phyloP scores from a whole-genome alignment of 2,888 invertebrate species.

The Drosophila kanekoi region DNA sequence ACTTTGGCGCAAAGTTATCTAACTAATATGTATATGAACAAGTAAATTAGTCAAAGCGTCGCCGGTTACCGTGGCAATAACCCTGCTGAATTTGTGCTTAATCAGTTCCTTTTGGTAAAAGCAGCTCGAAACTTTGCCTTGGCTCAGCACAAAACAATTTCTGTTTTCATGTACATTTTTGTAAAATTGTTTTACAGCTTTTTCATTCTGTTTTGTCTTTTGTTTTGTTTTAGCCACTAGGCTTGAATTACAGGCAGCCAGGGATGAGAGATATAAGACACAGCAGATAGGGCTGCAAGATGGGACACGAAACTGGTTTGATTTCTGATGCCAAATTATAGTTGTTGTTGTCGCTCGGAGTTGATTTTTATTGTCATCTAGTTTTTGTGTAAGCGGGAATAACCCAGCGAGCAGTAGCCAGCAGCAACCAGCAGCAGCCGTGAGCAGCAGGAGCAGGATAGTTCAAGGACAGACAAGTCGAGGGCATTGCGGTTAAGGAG shows the following conservation, averaged over 20 bases:
- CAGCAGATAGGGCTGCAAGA: constrained; percentile 12
- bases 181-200: constrained; percentile 31
- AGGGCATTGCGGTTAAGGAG: not conserved
- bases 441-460: constrained; percentile 36
- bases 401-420: constrained; percentile 20
- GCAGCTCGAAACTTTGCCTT: constrained; percentile 10
- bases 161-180: constrained; percentile 12
- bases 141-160: constrained; percentile 36
- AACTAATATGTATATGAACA: constrained; percentile 32
- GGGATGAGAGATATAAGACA: constrained; percentile 21
- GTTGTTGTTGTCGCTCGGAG: not conserved
- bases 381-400: constrained; percentile 43
- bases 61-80: constrained; percentile 54
- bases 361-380: constrained; percentile 52
- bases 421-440: no score
- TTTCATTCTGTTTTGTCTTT: constrained; percentile 6
- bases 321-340: constrained; percentile 30
- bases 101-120: constrained; percentile 14
- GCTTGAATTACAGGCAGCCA: constrained; percentile 23
- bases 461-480: constrained; percentile 54
- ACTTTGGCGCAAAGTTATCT: constrained; percentile 32
- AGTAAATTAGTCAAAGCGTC: constrained; percentile 49
- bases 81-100: constrained; percentile 46
- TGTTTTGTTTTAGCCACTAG: constrained; percentile 14
- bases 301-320: constrained; percentile 45